Base-by-base conservation (phyloP, 2,888 invertebrate species). In the Microdon myrmicae region DNA sequence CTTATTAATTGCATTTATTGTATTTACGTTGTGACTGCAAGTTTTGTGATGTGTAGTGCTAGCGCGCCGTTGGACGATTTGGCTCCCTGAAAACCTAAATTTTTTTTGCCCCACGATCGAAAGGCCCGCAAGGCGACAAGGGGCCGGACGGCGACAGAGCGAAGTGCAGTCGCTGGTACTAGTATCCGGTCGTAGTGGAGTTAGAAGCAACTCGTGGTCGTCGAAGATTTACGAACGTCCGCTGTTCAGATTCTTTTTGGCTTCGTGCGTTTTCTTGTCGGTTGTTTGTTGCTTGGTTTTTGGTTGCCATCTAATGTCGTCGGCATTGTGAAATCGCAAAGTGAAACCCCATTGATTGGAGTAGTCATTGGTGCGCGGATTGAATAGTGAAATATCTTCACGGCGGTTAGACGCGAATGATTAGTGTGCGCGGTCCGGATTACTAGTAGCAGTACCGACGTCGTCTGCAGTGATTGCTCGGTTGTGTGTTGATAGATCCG, bases 331-430 rank as follows among this genome's bases (percentile, higher is more conserved):
- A 51, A 56, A 56, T 51, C 51, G 29, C 58, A 58, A n/a, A n/a
- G 58, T 58, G 47, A 47, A 64, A 58, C 53, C 31, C 28, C 35
- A 55, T 55, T 34, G 47, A 58, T 56, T 17, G 41, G 37, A 41
- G 19, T 29, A 14, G 41, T 19, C 19, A 41, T 7, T 31, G 39
- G 39, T 35, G 29, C 47, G 51, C 45, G 51, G 32, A 47, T 41
- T 38, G 64, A 58, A 64, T 64, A 64, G n/a, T 47, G 32, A 58
- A 64, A 39, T 53, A 58, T 49, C n/a, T n/a, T n/a, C n/a, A n/a
- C 44, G 22, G 29, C 35, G 35, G 45, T 56, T 35, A n/a, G n/a
- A n/a, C n/a, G 56, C 45, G 49, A 22, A 31, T 34, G 22, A 37
- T 38, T 44, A 31, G 44, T 23, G 22, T 45, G 38, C 39, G 47